A percentile compares a stretch with the other conserved stretches of the same genome.
Evolutionary conservation across 1,140 invertebrate genomes (phyloP).

Genomic region (Ceratitis capitata): DNA sequence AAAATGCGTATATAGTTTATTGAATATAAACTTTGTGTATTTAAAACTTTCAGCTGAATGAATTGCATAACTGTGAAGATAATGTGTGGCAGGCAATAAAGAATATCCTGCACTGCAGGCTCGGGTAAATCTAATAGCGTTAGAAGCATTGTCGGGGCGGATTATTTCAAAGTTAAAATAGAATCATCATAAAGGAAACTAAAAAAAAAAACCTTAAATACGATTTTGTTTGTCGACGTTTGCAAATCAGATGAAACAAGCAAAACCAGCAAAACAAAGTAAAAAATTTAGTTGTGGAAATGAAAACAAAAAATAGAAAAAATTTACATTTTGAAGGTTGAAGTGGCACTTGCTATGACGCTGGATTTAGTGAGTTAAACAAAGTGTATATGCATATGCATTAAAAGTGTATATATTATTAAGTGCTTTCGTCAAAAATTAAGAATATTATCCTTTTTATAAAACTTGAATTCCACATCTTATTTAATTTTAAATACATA

Average conservation of each 20-base stretch:
- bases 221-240: slow-evolving; percentile 37
- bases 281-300: not conserved
- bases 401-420: not conserved
- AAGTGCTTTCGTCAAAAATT: not conserved
- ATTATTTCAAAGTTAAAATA: not conserved
- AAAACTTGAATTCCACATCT: not conserved
- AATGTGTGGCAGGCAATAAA: not conserved
- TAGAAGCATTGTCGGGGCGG: not conserved
- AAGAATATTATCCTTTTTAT: not conserved
- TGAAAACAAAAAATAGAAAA: not conserved
- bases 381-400: too few relatives aligned
- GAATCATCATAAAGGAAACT: not conserved
- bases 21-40: not conserved
- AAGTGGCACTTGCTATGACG: not conserved
- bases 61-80: not conserved
- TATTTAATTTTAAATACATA: not conserved
- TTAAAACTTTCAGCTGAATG: too few relatives aligned
- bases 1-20: not conserved
- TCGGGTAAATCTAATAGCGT: not conserved
- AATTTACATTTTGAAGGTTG: not conserved
- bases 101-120: not conserved
- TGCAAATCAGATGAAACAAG: slow-evolving; percentile 20
- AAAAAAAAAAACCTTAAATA: not conserved
- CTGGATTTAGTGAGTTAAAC: not conserved
- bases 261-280: not conserved